These are phyloP conservation scores for Protonemura montana DNA, from an alignment of 2,888 invertebrate species.

Conservation along the genomic window DNA sequence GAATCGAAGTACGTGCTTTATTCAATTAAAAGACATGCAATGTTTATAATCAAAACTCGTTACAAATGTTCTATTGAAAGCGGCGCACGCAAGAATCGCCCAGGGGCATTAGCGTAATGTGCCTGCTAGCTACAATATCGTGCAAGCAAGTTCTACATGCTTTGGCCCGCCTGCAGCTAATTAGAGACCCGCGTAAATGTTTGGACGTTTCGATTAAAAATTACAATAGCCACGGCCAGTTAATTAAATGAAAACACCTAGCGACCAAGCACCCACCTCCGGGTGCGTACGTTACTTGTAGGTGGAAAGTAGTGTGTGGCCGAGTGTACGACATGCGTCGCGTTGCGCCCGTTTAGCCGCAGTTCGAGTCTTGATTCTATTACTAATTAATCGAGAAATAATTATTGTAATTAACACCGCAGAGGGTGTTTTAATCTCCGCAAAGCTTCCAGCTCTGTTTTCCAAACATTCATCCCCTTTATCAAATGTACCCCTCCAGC, in stretches of 20 bases:
- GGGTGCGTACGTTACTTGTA: background rate
- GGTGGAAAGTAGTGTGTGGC: background rate
- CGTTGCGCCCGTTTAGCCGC: background rate
- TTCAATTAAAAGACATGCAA: background rate
- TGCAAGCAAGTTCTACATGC: background rate
- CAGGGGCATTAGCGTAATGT: background rate
- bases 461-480: slow-evolving; percentile 22
- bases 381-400: background rate
- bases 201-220: slow-evolving; percentile 12
- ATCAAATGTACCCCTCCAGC: slow-evolving; percentile 26
- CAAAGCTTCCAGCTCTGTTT: slow-evolving; percentile 22
- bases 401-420: slow-evolving; percentile 7
- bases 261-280: background rate
- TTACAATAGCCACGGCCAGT: background rate
- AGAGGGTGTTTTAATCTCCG: slow-evolving; percentile 26
- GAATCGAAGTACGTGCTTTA: slow-evolving; percentile 12
- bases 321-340: background rate
- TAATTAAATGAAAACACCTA: slow-evolving; percentile 2
- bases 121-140: background rate
- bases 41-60: slow-evolving; percentile 12
- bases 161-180: background rate
- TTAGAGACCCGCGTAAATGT: background rate
- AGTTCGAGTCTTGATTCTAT: background rate
- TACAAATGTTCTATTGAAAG: slow-evolving; percentile 4
- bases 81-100: background rate